Percentiles rank a stretch among this genome's conserved stretches.
These are phyloP conservation scores for Sigmodon hispidus DNA, from an alignment of 2,113 vertebrate species.

Conservation along the genomic window DNA sequence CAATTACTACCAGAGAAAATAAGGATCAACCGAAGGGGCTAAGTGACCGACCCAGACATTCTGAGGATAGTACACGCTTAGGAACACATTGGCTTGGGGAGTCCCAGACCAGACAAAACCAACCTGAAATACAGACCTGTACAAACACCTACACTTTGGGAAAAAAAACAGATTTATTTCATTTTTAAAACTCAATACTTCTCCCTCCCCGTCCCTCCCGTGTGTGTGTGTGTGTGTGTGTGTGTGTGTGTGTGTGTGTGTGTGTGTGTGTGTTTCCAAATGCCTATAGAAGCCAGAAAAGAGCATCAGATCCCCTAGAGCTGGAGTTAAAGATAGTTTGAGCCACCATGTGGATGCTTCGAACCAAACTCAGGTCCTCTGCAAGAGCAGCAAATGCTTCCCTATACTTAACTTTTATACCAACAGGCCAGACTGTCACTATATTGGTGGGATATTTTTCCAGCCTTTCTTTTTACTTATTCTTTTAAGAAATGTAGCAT, in stretches of 20 bases:
- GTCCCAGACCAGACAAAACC: neutral
- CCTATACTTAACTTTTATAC: neutral
- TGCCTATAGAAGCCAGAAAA: neutral
- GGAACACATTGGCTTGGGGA: neutral
- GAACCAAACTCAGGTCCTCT: neutral
- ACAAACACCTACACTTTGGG: neutral
- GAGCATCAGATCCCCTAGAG: neutral
- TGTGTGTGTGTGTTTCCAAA: neutral
- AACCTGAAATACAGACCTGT: neutral
- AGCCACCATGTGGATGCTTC: neutral
- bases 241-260: neutral
- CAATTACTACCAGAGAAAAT: constrained; percentile 14
- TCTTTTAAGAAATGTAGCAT: neutral
- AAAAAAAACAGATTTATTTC: neutral
- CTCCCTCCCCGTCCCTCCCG: rapidly evolving
- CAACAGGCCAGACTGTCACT: neutral
- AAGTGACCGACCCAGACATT: neutral
- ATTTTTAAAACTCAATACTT: neutral
- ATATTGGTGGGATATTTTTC: neutral
- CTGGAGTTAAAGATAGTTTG: neutral
- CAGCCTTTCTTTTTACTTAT: neutral
- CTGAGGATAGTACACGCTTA: neutral
- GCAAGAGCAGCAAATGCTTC: neutral
- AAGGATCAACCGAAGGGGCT: constrained; percentile 9
- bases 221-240: neutral